Conservation (phyloP, 2,113 vertebrate species). For the Oncorhynchus nerka region DNA sequence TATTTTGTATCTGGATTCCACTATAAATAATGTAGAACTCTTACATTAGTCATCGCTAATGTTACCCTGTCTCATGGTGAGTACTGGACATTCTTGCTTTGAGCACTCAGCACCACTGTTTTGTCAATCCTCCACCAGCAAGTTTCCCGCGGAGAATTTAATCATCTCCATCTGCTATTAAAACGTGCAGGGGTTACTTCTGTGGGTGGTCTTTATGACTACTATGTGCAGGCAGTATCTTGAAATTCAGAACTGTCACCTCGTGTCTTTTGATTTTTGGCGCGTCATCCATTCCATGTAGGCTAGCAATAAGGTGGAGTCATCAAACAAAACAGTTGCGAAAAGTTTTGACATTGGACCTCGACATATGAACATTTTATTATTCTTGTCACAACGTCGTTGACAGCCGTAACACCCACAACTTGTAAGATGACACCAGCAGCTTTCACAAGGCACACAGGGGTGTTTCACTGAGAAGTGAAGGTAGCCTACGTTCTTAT, state of each 20-base stretch:
- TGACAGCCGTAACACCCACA: neutral
- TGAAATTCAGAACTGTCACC: neutral
- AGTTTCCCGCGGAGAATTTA: neutral
- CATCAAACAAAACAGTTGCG: neutral
- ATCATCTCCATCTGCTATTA: no score
- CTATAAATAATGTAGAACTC: neutral
- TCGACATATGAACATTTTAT: neutral
- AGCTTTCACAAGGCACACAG: conserved; percentile 25
- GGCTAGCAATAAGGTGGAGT: neutral
- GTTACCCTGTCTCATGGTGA: no score
- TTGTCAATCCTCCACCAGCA: neutral
- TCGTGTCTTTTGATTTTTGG: neutral
- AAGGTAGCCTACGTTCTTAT: conserved; percentile 10
- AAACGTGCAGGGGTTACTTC: neutral
- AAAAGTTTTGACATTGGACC: neutral
- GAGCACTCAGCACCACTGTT: neutral
- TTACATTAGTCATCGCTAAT: no score
- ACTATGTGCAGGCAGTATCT: neutral
- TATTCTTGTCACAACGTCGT: no score
- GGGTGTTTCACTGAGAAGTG: conserved; percentile 30
- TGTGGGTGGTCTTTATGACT: neutral
- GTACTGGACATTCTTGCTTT: no score
- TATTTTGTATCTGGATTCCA: no score
- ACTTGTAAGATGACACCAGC: conserved; percentile 59
- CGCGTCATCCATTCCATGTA: neutral